Base-by-base conservation (phyloP, 2,888 invertebrate genomes). In the Mycalesis mineus region DNA sequence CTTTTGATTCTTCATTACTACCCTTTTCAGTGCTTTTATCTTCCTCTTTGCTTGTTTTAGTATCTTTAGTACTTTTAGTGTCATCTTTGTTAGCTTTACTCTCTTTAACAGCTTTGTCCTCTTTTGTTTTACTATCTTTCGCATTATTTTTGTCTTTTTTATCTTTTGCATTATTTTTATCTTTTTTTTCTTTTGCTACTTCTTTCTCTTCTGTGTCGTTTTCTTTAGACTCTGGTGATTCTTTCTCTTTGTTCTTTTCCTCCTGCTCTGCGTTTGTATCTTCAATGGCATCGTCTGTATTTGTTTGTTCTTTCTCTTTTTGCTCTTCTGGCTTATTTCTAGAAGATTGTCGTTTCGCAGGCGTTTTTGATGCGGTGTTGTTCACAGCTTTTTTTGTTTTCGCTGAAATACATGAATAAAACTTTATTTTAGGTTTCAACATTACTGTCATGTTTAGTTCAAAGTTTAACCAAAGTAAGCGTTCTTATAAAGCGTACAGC, bases 341-440 rank as follows among this genome's bases (percentile, higher is more conserved):
- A n/a, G 80, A 75, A 0, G 79, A 78, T 48, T 84, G 85, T 3
- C 88, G 72, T 63, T 87, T 88, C 0, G 74, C 41, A 2, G 77
- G 68, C 2, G 75, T 66, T 67, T 82, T 73, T 22, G 66, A 42
- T 22, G 75, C 73, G 0, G 77, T 76, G 59, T 44, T 78, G 62
- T 73, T 75, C 0, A 68, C 55, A 0, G 73, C 51, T 79, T 87
- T 69, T 77, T 88, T 65, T 67, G 52, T 68, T 81, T 84, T 36
- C 54, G 58, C 71, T 70, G 50, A 9, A 66, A 65, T 22, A 41
- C 55, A 49, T 2, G 9, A 8, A 17, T n/a, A n/a, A 5, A 11
- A 15, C 22, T 22, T 22, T 4, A 22, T n/a, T n/a, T n/a, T n/a
- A n/a, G n/a, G n/a, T n/a, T n/a, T n/a, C n/a, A n/a, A n/a, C n/a